Evolutionary conservation across 2,797 vertebrate species (phyloP).

Genomic region (Rhinoraja longicauda): DNA sequence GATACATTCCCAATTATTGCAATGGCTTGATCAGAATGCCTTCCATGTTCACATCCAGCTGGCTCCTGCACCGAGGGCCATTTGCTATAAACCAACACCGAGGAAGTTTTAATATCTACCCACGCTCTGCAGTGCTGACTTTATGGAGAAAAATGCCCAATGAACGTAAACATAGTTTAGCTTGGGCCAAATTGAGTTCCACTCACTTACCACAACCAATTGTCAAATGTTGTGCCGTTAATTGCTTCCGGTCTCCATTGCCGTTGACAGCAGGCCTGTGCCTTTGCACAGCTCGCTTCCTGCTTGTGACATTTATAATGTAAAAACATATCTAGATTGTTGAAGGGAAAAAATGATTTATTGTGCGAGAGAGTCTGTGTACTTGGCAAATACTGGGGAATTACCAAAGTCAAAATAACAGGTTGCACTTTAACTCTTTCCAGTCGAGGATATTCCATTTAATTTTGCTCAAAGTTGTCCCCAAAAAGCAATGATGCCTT

Average conservation of each 20-base stretch:
- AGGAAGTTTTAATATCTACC: not conserved
- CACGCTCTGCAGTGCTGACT: no score
- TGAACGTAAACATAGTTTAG: not conserved
- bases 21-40: not conserved
- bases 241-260: not conserved
- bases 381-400: not conserved
- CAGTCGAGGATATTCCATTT: not conserved
- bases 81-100: not conserved
- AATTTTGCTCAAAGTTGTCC: not conserved
- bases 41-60: not conserved
- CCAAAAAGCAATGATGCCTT: not conserved
- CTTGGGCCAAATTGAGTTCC: not conserved
- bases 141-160: not conserved
- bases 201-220: slow-evolving; percentile 4
- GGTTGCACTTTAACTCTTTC: not conserved
- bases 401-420: not conserved
- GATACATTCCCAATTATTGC: no score
- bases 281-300: slow-evolving; percentile 4
- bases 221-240: not conserved
- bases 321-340: slow-evolving; percentile 16
- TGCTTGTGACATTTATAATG: not conserved
- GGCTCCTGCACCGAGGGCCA: not conserved
- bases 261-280: not conserved
- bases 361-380: not conserved
- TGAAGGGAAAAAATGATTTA: not conserved